Base-by-base conservation (phyloP, 2,797 vertebrate species). In the Pseudocheirus occidentalis region DNA sequence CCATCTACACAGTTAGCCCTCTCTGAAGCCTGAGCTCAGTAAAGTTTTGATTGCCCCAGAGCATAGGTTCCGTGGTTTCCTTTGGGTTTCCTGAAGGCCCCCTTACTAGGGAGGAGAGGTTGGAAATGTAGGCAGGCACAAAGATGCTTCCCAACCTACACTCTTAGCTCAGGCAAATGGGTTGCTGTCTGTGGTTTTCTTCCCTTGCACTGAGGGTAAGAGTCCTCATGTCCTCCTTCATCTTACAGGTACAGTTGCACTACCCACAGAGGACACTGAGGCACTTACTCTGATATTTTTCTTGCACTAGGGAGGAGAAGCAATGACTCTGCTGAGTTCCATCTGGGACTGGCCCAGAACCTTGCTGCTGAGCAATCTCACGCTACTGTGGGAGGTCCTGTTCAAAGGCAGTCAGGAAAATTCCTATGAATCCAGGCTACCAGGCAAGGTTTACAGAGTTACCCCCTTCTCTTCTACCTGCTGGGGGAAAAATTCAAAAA, bases 21-120 rank as follows among this genome's bases (percentile, higher is more conserved):
- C 57, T 10, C 34, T 58, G 92, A 6, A 73, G 92, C 92, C 46
- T n/a, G 66, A 46, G 62, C 89, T 46, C 92, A 90, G 90, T 90
- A 91, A 92, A 90, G 55, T 93, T 58, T 34, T 90, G 40, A 46
- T 87, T 50, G 55, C 58, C 3, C 55, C 66, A 92, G 57, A 62
- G n/a, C 92, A 92, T 0, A 27, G 81, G n/a, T 46, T 46, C 87
- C 59, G 95, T 0, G 1, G 54, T 89, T 97, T 97, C 92, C 95
- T 97, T 66, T 66, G 93, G 94, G 90, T 96, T 97, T 97, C 95
- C 91, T 57, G 54, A 66, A 95, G 52, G 91, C 94, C 55, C 89
- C 95, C 95, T 95, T 92, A 90, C 52, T 53, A 73, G 62, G 90
- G 40, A 50, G 73, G 73, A 87, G 40, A 50, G 40, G 73, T 28